Conservation (phyloP, 1,140 invertebrate genomes). For the Campoletis sonorensis region DNA sequence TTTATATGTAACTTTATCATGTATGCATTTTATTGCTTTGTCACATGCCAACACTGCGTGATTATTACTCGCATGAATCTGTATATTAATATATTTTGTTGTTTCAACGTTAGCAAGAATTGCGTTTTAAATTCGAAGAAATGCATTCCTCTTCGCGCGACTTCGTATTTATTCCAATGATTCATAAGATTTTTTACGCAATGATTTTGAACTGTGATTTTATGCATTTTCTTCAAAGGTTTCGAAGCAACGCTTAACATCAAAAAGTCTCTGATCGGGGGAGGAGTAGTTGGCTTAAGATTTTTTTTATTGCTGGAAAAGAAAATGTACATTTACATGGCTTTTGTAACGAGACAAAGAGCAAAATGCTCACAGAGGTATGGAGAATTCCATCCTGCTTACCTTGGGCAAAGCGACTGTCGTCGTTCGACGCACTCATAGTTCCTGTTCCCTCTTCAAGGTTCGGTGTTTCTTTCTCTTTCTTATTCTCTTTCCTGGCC, state of each 20-base stretch:
- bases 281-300: neutral
- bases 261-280: neutral
- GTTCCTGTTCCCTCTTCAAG: conserved; percentile 65
- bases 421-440: conserved; percentile 31
- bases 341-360: conserved; percentile 22
- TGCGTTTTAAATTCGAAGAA: no score
- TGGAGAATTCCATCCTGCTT: conserved; percentile 53
- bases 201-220: no score
- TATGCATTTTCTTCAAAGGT: no score
- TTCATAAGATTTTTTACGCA: no score
- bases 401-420: conserved; percentile 54
- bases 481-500: neutral
- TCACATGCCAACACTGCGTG: no score
- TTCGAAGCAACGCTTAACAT: neutral
- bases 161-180: no score
- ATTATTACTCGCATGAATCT: no score
- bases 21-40: neutral
- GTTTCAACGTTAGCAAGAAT: no score
- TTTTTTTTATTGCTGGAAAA: neutral
- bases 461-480: conserved; percentile 41
- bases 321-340: neutral
- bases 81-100: no score
- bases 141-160: no score
- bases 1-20: neutral
- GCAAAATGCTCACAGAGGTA: conserved; percentile 4